These are phyloP conservation scores for Toxostoma redivivum DNA, from an alignment of 2,113 vertebrate species.

Conservation along the genomic window DNA sequence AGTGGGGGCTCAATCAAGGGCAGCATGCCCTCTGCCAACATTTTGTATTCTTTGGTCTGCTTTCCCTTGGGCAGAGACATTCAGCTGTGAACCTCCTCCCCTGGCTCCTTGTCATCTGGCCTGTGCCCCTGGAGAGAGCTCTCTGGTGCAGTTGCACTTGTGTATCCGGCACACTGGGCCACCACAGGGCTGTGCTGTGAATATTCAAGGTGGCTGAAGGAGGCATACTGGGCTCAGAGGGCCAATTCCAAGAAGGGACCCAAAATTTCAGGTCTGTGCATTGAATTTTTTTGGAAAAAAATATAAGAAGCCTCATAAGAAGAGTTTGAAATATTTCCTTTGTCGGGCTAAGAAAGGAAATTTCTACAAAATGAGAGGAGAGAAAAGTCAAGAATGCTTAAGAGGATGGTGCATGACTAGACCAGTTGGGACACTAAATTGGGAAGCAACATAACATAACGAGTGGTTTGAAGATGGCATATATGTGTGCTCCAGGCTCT, in stretches of 20 bases:
- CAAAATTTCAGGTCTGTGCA: neutral
- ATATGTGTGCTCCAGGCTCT: neutral
- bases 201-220: neutral
- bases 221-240: too few relatives aligned
- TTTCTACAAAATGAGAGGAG: fast-evolving
- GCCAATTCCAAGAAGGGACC: neutral
- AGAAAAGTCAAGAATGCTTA: neutral
- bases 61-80: constrained; percentile 45
- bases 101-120: constrained; percentile 40
- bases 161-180: neutral
- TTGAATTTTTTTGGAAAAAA: neutral
- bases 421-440: neutral
- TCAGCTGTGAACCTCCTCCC: constrained; percentile 12
- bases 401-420: neutral
- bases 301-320: neutral
- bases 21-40: constrained; percentile 48
- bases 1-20: constrained; percentile 59
- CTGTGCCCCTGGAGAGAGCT: neutral
- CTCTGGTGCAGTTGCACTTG: neutral
- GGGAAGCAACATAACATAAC: neutral
- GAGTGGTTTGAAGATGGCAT: neutral
- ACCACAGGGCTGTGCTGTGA: neutral
- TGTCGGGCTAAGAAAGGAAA: fast-evolving
- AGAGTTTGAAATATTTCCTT: neutral
- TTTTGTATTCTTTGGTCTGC: constrained; percentile 49